A percentile compares a stretch with the other conserved stretches of the same genome.
These are phyloP conservation scores for Mizuhopecten yessoensis DNA, from an alignment of 1,140 invertebrate species.

Conservation along the genomic window DNA sequence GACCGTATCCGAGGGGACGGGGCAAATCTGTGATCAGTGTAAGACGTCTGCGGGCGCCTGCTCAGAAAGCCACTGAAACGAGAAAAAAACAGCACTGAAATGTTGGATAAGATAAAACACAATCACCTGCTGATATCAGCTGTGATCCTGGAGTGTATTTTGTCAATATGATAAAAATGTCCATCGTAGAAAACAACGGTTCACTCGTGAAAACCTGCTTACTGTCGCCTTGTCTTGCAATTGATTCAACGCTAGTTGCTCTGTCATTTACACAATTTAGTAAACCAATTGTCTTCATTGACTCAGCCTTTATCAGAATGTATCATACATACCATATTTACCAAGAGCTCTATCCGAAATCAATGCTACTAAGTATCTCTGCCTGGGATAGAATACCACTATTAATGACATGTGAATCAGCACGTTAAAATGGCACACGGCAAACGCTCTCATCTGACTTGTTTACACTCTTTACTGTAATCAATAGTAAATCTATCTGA, in stretches of 20 bases:
- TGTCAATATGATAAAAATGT: neutral
- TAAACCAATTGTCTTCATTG: neutral
- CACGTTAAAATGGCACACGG: conserved; percentile 10
- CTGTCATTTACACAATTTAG: neutral
- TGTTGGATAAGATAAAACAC: neutral
- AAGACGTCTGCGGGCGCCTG: conserved; percentile 64
- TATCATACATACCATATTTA: conserved; percentile 17
- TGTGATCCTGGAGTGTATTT: too few species aligned
- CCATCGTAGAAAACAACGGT: neutral
- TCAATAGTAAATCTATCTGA: neutral
- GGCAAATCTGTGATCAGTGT: conserved; percentile 64
- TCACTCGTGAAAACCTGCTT: neutral
- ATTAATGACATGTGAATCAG: neutral
- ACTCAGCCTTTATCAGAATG: neutral
- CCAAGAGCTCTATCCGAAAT: neutral
- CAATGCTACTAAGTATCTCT: neutral
- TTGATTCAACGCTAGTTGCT: neutral
- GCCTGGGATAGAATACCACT: neutral
- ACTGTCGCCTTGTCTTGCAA: neutral
- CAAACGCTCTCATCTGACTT: neutral
- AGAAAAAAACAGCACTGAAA: neutral
- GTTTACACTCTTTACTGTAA: neutral
- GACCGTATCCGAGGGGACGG: conserved; percentile 68
- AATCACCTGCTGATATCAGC: too few species aligned
- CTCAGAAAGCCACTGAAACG: conserved; percentile 51